Evolutionary conservation across 2,888 invertebrate genomes (phyloP), one percentile per base, ranked within the genome.

Genomic region (Alsophila aescularia): DNA sequence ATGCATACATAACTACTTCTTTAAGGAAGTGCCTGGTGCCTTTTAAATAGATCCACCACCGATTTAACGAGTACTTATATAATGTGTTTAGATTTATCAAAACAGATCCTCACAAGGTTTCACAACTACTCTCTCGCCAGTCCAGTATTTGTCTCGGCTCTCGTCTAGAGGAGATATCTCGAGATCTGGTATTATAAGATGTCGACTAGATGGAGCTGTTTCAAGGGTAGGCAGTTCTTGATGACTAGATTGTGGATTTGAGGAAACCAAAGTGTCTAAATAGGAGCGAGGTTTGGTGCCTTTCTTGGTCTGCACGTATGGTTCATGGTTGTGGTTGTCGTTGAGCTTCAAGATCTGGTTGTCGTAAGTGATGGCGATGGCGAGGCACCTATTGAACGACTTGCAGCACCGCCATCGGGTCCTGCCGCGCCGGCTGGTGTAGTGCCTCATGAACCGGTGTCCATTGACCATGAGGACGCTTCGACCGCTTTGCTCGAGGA

Each of bases 321-420:
- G 58, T 15, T 60, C 64, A 62, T 87, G 88, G 50, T 87, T 88
- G 55, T 88, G 88, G n/a, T 66, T 52, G 52, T 87, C 76, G 32
- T 82, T 89, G 1, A 87, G 78, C 52, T 88, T 89, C 32, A 84
- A 70, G 27, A 89, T 82, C 8, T 63, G 62, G 53, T 77, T 74
- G 8, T 74, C 80, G 12, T 71, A 62, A 0, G 88, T 90, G 65
- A 87, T 84, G 42, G 81, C 88, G 43, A 85, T 88, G 13, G 89
- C 89, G 0, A 79, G 71, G 58, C 89, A 89, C 29, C 78, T 83
- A 56, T 71, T 79, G 68, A 81, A 85, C 2, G 83, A 78, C 58
- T 80, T 85, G 67, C 80, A 81, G 67, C 89, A 90, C 0, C 89
- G 67, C 89, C 89, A 90, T 0, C 89, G 66, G 0, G 75, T 82